Percentiles rank a stretch among this genome's conserved stretches.
Evolutionary conservation across 2,113 vertebrate genomes (phyloP).

Genomic region (Petrocephalus microphthalmus): DNA sequence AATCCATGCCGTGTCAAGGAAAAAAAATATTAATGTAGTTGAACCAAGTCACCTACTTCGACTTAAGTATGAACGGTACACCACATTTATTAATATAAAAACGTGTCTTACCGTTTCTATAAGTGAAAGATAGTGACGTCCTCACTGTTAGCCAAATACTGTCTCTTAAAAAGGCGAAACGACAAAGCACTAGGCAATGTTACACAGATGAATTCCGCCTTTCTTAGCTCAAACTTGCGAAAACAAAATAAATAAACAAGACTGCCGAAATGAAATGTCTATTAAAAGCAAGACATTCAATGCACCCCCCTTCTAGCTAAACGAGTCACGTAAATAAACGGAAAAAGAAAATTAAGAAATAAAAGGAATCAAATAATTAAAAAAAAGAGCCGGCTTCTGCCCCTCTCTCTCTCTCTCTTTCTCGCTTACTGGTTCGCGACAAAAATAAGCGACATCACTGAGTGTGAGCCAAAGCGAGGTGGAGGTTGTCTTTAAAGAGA

Average conservation of each 20-base stretch:
- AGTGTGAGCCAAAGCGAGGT: constrained; percentile 58
- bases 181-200: constrained; percentile 54
- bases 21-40: neutral
- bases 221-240: constrained; percentile 54
- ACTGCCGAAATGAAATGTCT: constrained; percentile 65
- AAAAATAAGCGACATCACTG: constrained; percentile 75
- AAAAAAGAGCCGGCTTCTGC: constrained; percentile 60
- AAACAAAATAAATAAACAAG: constrained; percentile 58
- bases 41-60: constrained; percentile 17
- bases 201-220: constrained; percentile 52
- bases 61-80: constrained; percentile 20
- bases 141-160: constrained; percentile 53
- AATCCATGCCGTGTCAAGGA: neutral
- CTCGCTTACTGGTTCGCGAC: constrained; percentile 70
- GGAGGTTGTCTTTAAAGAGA: constrained; percentile 70
- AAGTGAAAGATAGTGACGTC: constrained; percentile 66
- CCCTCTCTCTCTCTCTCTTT: constrained; percentile 66
- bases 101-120: constrained; percentile 65
- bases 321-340: constrained; percentile 50
- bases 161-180: constrained; percentile 50
- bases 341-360: constrained; percentile 53
- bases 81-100: constrained; percentile 19
- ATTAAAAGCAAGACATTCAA: constrained; percentile 64
- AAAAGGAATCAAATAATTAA: constrained; percentile 65
- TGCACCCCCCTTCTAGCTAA: constrained; percentile 50